A percentile compares a stretch with the other conserved stretches of the same genome.
Conservation (phyloP, 2,113 vertebrate genomes). For the Myrmophylax atrothorax region DNA sequence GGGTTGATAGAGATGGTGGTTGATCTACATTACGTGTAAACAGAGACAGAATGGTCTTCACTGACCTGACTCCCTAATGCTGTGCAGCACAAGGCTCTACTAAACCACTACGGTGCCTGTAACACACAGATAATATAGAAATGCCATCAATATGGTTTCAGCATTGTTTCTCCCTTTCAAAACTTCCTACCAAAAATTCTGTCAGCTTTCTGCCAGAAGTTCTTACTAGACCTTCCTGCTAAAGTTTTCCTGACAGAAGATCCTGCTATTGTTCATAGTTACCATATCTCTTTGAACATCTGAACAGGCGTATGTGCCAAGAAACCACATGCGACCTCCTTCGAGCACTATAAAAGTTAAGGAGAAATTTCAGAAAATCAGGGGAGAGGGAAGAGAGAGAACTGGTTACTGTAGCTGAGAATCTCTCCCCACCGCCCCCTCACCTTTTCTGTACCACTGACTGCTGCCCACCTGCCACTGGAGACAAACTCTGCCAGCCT, state of each 20-base stretch:
- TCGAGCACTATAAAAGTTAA: background rate
- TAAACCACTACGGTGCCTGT: background rate
- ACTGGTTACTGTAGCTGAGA: background rate
- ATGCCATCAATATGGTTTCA: too few species aligned
- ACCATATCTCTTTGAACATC: too few species aligned
- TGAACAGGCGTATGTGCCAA: background rate
- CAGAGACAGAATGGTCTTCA: background rate
- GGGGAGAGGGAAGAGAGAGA: background rate
- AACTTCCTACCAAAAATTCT: too few species aligned
- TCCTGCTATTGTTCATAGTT: too few species aligned
- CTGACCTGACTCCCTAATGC: background rate
- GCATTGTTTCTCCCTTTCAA: too few species aligned
- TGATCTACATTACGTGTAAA: background rate
- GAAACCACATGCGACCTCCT: background rate
- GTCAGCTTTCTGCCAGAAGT: too few species aligned
- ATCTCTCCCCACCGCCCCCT: background rate
- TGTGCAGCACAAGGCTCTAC: background rate
- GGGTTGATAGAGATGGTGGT: background rate
- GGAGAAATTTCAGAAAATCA: too few species aligned
- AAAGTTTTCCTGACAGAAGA: too few species aligned
- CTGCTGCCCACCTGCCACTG: too few species aligned
- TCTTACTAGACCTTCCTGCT: too few species aligned
- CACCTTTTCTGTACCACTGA: too few species aligned
- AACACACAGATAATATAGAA: too few species aligned
- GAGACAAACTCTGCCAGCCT: background rate